These are phyloP conservation scores for Hirtodrosophila trivittata DNA, from an alignment of 2,888 invertebrate genomes.

Conservation along the genomic window DNA sequence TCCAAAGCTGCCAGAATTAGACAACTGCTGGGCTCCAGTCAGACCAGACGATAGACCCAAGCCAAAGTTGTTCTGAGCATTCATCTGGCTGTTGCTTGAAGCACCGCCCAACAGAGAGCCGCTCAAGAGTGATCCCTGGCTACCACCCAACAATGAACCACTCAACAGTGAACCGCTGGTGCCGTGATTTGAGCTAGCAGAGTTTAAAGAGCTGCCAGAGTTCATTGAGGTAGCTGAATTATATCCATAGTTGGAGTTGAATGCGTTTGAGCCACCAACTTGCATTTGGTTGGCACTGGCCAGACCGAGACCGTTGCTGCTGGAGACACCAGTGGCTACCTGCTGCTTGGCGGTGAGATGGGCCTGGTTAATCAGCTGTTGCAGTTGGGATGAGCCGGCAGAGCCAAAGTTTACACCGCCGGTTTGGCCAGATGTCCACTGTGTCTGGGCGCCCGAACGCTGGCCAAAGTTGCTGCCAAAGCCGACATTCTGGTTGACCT, in stretches of 20 bases:
- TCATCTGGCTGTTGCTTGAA: slow-evolving; percentile 32
- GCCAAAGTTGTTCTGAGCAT: slow-evolving; percentile 41
- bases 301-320: slow-evolving; percentile 50
- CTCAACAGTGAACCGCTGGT: slow-evolving; percentile 45
- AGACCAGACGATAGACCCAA: slow-evolving; percentile 42
- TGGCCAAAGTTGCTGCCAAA: slow-evolving; percentile 49
- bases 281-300: slow-evolving; percentile 61
- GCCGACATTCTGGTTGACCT: slow-evolving; percentile 50
- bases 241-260: slow-evolving; percentile 44
- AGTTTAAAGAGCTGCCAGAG: slow-evolving; percentile 52
- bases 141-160: slow-evolving; percentile 51
- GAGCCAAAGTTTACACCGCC: slow-evolving; percentile 23
- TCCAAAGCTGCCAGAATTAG: slow-evolving; percentile 42
- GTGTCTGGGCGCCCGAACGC: slow-evolving; percentile 31
- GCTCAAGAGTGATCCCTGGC: slow-evolving; percentile 42
- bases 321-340: slow-evolving; percentile 57
- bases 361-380: slow-evolving; percentile 79
- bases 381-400: slow-evolving; percentile 58
- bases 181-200: slow-evolving; percentile 46
- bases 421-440: slow-evolving; percentile 2
- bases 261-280: slow-evolving; percentile 46
- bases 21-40: slow-evolving; percentile 44
- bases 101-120: slow-evolving; percentile 37
- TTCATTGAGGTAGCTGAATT: slow-evolving; percentile 51
- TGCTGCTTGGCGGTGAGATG: slow-evolving; percentile 81